phyloP scores from a whole-genome alignment of 2,113 vertebrate species.

The Megalops atlanticus region DNA sequence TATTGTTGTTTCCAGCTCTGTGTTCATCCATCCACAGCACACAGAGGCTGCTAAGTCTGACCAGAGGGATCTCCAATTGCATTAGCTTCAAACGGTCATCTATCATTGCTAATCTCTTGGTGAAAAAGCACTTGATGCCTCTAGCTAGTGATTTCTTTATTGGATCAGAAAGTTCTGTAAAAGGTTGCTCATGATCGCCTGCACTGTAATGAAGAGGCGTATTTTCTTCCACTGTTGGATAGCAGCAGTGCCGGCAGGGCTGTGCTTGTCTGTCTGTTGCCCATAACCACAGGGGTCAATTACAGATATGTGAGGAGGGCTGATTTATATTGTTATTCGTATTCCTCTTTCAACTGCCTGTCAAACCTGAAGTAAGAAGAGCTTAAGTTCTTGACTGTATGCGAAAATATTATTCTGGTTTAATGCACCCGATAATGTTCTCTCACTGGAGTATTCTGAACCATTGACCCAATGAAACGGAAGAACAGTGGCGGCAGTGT shows the following conservation, averaged over 20 bases:
- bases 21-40: background rate
- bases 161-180: background rate
- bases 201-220: background rate
- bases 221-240: background rate
- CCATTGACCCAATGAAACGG: conserved; percentile 26
- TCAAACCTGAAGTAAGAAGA: background rate
- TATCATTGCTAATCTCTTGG: background rate
- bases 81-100: background rate
- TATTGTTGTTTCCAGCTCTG: background rate
- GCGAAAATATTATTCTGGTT: conserved; percentile 39
- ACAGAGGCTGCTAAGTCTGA: background rate
- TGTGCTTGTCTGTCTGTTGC: background rate
- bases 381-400: conserved; percentile 10
- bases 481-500: conserved; percentile 46
- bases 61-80: background rate
- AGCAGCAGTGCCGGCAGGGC: background rate
- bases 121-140: background rate
- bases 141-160: background rate
- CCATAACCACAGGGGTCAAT: background rate
- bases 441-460: conserved; percentile 33
- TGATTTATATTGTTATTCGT: background rate
- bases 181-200: no score
- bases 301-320: background rate
- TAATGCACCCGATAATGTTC: conserved; percentile 18
- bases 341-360: background rate